phyloP scores from a whole-genome alignment of 2,113 vertebrate species.

The Amblyornis subalaris region DNA sequence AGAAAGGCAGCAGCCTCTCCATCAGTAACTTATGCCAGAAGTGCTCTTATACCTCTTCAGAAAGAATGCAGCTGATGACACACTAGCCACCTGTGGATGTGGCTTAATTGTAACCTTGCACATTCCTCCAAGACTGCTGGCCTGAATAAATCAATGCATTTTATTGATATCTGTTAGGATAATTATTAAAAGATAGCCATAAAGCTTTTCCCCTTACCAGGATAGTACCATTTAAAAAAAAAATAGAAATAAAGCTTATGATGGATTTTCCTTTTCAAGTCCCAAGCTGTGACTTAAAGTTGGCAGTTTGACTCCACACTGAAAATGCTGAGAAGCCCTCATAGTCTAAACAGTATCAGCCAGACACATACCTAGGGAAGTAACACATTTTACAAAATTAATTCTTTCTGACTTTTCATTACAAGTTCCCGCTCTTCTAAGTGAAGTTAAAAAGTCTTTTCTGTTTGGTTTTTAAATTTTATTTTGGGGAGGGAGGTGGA shows the following conservation, averaged over 20 bases:
- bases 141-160: background rate
- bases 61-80: background rate
- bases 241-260: background rate
- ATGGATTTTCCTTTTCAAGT: background rate
- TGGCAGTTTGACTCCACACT: background rate
- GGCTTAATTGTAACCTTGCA: background rate
- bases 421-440: background rate
- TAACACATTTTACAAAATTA: background rate
- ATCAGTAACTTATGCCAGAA: background rate
- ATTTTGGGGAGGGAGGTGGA: fast-evolving
- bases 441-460: background rate
- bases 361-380: background rate
- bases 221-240: background rate
- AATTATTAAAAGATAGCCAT: background rate
- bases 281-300: background rate
- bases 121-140: background rate
- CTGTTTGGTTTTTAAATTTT: background rate
- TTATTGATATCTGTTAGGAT: background rate
- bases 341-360: background rate
- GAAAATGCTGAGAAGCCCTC: background rate
- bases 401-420: background rate
- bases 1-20: background rate
- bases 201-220: background rate
- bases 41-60: background rate
- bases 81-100: background rate